Evolutionary conservation across 2,888 invertebrate genomes (phyloP), one percentile per base, ranked within the genome.

Genomic region (Anoplius nigerrimus): DNA sequence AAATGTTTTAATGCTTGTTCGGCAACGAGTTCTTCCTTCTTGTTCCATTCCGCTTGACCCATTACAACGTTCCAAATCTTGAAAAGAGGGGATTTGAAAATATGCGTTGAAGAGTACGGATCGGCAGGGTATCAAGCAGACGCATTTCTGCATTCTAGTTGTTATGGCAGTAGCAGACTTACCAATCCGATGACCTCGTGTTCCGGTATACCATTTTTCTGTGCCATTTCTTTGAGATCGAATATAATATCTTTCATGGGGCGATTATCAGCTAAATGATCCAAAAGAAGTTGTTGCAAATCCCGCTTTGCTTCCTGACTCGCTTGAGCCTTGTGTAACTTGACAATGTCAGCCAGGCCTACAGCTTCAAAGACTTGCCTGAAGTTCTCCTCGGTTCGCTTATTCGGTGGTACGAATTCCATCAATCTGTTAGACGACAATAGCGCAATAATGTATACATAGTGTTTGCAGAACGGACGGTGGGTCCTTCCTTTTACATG

Each of bases 11-110:
- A 93, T 60, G 98, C 98, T 90, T 98, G 98, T 87, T 98, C 98
- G 58, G 98, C 97, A 76, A 98, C 93, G 82, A 98, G 90, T 89
- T 98, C 98, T 84, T 98, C 98, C 89, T 98, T 98, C 90, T 98
- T 98, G 90, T 98, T 98, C 98, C 98, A 98, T 90, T 98, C 98
- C 69, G 97, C 96, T 84, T 96, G 94, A 62, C 94, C 94, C 98
- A 98, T 98, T 83, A 98, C 93, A 76, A 97, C 96, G 79, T 93
- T 94, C 98, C 98, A 98, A 84, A 98, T 93, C 96, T 96, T 67
- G 4, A 0, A 78, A 75, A 68, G 56, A 65, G n/a, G 5, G 21
- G 13, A 61, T 55, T 21, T 24, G 18, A n/a, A 48, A 59, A 24
- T 0, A 43, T 34, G 20, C 21, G 22, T 21, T n/a, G 3, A 18